Evolutionary conservation across 2,113 vertebrate genomes (phyloP).

Genomic region (Megalops atlanticus): DNA sequence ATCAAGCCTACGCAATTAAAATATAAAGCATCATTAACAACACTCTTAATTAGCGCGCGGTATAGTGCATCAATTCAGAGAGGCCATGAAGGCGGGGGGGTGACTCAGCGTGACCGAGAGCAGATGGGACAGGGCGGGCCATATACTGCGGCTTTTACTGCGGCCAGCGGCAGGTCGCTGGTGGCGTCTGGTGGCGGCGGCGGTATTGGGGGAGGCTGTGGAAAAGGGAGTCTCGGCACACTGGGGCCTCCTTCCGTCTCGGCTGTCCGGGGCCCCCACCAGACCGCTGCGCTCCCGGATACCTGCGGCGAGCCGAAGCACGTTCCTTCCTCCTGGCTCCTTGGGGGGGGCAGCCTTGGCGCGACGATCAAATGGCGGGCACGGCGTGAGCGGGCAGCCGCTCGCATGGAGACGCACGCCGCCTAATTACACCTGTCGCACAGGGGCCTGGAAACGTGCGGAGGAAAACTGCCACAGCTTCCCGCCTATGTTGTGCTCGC

Average conservation of each 20-base stretch:
- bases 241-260: too few species aligned
- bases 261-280: neutral
- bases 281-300: neutral
- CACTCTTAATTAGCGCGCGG: neutral
- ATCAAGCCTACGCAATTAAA: constrained; percentile 22
- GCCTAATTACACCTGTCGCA: neutral
- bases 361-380: neutral
- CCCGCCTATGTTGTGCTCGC: neutral
- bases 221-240: too few species aligned
- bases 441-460: neutral
- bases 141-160: neutral
- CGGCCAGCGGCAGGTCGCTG: neutral
- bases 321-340: neutral
- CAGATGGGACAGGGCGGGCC: neutral
- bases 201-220: neutral
- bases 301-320: neutral
- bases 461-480: neutral
- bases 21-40: constrained; percentile 23
- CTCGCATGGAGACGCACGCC: neutral
- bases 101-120: neutral
- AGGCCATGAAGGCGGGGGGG: neutral
- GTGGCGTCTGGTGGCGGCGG: neutral
- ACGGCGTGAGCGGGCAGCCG: neutral
- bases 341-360: neutral
- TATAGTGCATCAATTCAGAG: neutral